Evolutionary conservation across 2,797 vertebrate genomes (phyloP).

Genomic region (Pseudochaenichthys georgianus): DNA sequence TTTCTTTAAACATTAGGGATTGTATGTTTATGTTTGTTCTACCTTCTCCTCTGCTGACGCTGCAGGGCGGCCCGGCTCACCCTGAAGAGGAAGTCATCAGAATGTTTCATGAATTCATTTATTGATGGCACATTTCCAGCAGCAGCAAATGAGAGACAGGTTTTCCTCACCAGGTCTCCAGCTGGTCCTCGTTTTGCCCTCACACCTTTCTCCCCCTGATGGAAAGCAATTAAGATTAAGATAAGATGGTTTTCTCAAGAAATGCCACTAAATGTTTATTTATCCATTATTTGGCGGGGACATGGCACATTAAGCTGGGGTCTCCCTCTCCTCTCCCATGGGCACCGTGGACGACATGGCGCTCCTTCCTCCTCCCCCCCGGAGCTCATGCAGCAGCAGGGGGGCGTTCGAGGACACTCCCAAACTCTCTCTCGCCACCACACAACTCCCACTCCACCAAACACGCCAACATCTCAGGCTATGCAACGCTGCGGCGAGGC

Average conservation of each 20-base stretch:
- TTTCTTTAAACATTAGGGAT: neutral
- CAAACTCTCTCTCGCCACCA: conserved; percentile 83
- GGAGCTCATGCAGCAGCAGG: conserved; percentile 91
- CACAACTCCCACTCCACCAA: conserved; percentile 81
- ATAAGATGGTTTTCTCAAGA: too few relatives aligned
- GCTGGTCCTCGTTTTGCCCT: conserved; percentile 44
- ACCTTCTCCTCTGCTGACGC: conserved; percentile 60
- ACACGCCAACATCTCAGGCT: conserved; percentile 95
- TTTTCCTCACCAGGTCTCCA: conserved; percentile 57
- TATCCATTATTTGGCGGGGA: too few relatives aligned
- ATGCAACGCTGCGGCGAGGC: conserved; percentile 96
- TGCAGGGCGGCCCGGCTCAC: conserved; percentile 38
- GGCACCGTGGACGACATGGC: conserved; percentile 99
- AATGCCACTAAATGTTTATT: too few relatives aligned
- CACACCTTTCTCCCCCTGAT: conserved; percentile 62
- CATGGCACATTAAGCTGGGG: too few relatives aligned
- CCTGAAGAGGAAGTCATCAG: conserved; percentile 24
- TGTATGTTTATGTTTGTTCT: neutral
- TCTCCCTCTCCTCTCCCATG: conserved; percentile 83
- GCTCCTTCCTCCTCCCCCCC: conserved; percentile 93
- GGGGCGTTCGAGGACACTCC: conserved; percentile 83
- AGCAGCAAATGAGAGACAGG: neutral
- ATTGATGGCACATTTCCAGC: neutral
- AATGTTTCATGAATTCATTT: neutral
- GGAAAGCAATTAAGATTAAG: neutral